Evolutionary conservation across 2,888 invertebrate species (phyloP), one percentile per base, ranked within the genome.

Genomic region (Campoplex capitator): DNA sequence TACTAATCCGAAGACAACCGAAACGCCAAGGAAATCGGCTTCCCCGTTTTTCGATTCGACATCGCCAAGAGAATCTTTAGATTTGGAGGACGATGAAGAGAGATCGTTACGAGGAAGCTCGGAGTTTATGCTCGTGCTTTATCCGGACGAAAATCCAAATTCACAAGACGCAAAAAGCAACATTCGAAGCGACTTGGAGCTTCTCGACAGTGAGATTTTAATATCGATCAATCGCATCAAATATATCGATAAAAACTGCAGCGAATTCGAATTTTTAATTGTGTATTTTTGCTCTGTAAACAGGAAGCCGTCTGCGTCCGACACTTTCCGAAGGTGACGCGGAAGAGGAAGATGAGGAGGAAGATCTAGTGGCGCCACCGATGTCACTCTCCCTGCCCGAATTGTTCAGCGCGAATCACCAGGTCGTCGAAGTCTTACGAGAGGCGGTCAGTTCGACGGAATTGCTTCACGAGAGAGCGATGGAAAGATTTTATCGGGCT

Each of bases 381-480:
- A 95, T 98, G 90, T 98, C 98, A 0, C 95, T 98, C 76, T 98
- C 98, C 0, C 96, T 98, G 16, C 98, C 98, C 0, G 98, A 98
- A 93, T 94, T 98, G 48, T 94, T 95, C 91, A 95, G 96, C 23
- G 95, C 95, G 74, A 96, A 96, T 90, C 95, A 96, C 70, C 95
- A 95, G 62, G 89, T 94, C 38, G 95, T 96, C 71, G 95, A 95
- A 78, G 94, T 95, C 1, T 94, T 98, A 54, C 96, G 97, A 45
- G 96, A 96, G 90, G 97, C 97, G 0, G 97, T 97, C 42, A 98
- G 98, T 92, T 98, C 98, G 3, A 97, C 97, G 0, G 98, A 98
- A 93, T 95, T 98, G 7, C 95, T 98, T 0, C 97, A 97, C 93
- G 98, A 98, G 93, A 96, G 96, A 68, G 97, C 97, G 16, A 97